Conservation (phyloP, 64 coral and sea anemone species). For the Dendrophyllia cribrosa region DNA sequence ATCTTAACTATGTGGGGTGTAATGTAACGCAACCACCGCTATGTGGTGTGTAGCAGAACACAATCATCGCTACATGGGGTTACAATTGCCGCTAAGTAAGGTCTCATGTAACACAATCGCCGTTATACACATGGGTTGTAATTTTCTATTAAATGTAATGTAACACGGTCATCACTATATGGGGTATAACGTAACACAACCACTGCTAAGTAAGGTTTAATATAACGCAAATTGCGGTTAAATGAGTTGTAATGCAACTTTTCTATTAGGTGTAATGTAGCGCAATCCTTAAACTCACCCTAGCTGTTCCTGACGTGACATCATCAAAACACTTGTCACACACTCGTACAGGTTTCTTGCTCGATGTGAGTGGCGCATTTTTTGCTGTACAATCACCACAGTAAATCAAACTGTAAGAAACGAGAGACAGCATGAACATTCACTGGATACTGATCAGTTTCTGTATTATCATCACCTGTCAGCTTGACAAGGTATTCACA, state of each 20-base stretch:
- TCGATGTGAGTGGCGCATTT: slow-evolving; percentile 81
- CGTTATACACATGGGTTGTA: no score
- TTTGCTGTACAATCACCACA: slow-evolving; percentile 89
- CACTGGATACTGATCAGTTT: neutral
- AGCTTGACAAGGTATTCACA: neutral
- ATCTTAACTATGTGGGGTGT: neutral
- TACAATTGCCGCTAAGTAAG: no score
- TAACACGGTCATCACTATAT: neutral
- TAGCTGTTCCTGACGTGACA: slow-evolving; percentile 80
- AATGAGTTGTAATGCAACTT: neutral
- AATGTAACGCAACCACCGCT: neutral
- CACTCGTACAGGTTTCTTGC: slow-evolving; percentile 92
- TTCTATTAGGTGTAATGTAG: neutral
- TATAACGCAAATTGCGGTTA: neutral
- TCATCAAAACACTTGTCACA: slow-evolving; percentile 93
- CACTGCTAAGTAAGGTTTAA: neutral
- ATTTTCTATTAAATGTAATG: no score
- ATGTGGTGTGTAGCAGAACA: no score
- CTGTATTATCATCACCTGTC: neutral
- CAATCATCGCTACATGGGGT: no score
- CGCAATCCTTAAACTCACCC: slow-evolving; percentile 55
- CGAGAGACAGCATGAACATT: neutral
- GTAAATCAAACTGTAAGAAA: slow-evolving; percentile 78
- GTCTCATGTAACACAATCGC: no score
- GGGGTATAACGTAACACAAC: neutral